Percentiles rank a stretch among this genome's conserved stretches.
phyloP scores from a whole-genome alignment of 2,113 vertebrate species.

The Oryzias javanicus region DNA sequence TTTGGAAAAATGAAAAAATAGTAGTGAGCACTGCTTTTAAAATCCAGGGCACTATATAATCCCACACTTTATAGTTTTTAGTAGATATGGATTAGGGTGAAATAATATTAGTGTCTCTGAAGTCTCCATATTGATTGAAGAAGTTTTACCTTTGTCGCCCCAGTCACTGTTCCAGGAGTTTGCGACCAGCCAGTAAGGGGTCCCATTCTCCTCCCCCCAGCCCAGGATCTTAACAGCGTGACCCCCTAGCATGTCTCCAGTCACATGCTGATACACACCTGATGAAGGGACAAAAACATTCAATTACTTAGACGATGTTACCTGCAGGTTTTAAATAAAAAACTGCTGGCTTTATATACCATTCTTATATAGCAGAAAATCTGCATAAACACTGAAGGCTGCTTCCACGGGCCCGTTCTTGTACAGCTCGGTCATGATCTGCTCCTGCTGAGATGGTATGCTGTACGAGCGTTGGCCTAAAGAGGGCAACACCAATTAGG shows the following conservation, averaged over 20 bases:
- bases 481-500: neutral
- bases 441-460: constrained; percentile 73
- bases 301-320: neutral
- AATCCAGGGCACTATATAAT: too few species aligned
- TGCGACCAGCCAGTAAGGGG: constrained; percentile 89
- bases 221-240: constrained; percentile 90
- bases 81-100: too few species aligned
- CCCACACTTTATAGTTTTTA: too few species aligned
- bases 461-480: constrained; percentile 78
- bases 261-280: constrained; percentile 91
- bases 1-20: too few species aligned
- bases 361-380: constrained; percentile 87
- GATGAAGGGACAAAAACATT: neutral
- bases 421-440: constrained; percentile 92
- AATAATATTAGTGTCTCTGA: too few species aligned
- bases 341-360: constrained; percentile 63
- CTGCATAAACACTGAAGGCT: constrained; percentile 84
- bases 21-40: too few species aligned
- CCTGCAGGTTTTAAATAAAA: too few species aligned
- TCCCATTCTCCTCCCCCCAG: constrained; percentile 84
- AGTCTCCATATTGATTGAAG: too few species aligned
- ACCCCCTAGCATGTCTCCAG: constrained; percentile 82
- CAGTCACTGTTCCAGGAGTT: constrained; percentile 97
- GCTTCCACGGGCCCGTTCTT: constrained; percentile 88
- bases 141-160: constrained; percentile 84